Evolutionary conservation across 2,797 vertebrate genomes (phyloP), one percentile per base, ranked within the genome.

Genomic region (Rallus crepitans): DNA sequence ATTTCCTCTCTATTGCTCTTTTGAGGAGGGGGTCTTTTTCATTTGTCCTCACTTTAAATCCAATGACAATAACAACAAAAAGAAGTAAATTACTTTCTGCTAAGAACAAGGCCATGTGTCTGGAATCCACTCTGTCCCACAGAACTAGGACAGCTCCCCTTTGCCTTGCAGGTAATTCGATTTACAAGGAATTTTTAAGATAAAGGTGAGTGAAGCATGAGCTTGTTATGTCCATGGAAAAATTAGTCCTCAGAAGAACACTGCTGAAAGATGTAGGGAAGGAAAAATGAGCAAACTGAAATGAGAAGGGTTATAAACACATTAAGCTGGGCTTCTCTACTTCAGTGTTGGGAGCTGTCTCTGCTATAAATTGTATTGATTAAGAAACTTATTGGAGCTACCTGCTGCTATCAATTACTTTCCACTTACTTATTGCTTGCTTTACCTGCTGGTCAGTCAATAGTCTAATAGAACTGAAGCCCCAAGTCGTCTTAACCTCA

Each of bases 301-400:
- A 63, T 81, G 65, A 93, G 87, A 93, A 85, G 55, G 60, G 35
- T 33, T 93, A 65, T 91, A 88, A 94, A 76, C 40, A 56, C 52
- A 61, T 90, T 53, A 76, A 61, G 66, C 47, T 82, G 85, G 65
- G 50, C 73, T 94, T 86, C 61, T 68, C 50, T 81, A 21, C 52
- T 53, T 81, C 47, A 69, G 50, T 75, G 33, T 82, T 88, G 75
- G 61, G 65, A 86, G 57, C 50, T 68, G 40, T 47, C 69, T 95
- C 48, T 85, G 85, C 82, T 91, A 55, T 81, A 88, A 94, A 72
- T 91, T 53, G 50, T 90, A 95, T 91, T 93, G 96, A 96, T 95
- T 96, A 85, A 79, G 73, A 81, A 90, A 86, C 50, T 75, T 93
- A 79, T 59, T 87, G 84, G 78, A 95, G 75, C 80, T 91, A 48